Evolutionary conservation across 2,797 vertebrate genomes (phyloP), one percentile per base, ranked within the genome.

Genomic region (Carduelis carduelis): DNA sequence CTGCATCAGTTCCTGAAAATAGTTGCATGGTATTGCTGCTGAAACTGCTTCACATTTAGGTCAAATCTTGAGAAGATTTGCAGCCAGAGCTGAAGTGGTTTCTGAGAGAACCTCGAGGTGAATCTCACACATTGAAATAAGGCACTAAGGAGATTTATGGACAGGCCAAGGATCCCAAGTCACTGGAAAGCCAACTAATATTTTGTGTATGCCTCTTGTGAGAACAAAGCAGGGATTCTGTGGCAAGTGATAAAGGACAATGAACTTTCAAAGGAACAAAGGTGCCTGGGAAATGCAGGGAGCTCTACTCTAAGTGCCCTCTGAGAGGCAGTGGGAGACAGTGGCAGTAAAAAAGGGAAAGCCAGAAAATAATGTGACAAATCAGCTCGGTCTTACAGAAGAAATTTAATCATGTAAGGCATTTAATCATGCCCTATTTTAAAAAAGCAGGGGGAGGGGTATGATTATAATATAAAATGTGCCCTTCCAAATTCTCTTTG

Each of bases 1-100:
- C 39, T 88, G 59, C 87, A 89, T 85, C 89, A 81, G 55, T 27
- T 74, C 69, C 83, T 86, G 78, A 77, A 92, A 91, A 96, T 23
- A 94, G 61, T 46, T 50, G 50, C 61, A 61, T 7, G 64, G 44
- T 17, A 81, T 24, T 52, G 57, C 80, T 87, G 61, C 61, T 70
- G 65, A 69, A 83, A 81, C 49, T 83, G 85, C 70, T 87, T 76
- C 63, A 79, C 37, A 91, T 82, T 56, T 82, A 88, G 95, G 83
- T 86, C 93, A 96, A 47, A 92, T 49, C 86, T 56, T 50, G 53
- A 53, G 61, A 70, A 70, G 35, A 46, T 43, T 6, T 43, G 6
- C 49, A 86, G 34, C 8, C 55, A 69, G 52, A 75, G 43, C 69
- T 69, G 72, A 60, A 44, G 13, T 15, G 13, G 12, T 28, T 87